phyloP scores from a whole-genome alignment of 2,888 invertebrate species.

The Galerucella calmariensis region DNA sequence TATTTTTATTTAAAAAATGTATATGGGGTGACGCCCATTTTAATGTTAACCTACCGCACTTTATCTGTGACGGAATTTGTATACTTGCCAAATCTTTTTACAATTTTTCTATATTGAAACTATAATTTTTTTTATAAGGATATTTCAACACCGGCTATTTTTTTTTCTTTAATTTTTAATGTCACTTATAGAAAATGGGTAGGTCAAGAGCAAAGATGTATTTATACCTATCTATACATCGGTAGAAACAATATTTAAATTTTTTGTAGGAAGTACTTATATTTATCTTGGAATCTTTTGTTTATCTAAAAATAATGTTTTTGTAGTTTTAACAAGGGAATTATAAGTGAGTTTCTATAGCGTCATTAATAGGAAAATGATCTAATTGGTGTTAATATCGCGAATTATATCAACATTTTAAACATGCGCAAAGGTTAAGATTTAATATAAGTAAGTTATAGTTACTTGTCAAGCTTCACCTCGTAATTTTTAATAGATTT shows the following conservation, averaged over 20 bases:
- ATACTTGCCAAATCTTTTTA: constrained; percentile 15
- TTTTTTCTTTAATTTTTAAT: background rate
- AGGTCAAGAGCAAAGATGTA: constrained; percentile 23
- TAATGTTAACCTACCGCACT: constrained; percentile 27
- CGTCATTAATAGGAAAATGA: background rate
- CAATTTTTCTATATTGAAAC: background rate
- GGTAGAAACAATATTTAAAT: background rate
- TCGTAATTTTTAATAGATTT: no score
- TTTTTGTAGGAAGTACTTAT: background rate
- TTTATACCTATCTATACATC: background rate
- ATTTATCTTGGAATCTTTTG: background rate
- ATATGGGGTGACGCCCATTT: constrained; percentile 30
- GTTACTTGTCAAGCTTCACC: no score
- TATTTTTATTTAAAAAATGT: constrained; percentile 13
- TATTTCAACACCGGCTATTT: background rate
- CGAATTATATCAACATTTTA: background rate
- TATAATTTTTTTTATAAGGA: background rate
- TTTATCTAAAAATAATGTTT: constrained; percentile 5
- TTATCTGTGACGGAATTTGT: constrained; percentile 21
- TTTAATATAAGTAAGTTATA: background rate
- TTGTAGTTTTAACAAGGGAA: background rate
- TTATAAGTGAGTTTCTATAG: background rate
- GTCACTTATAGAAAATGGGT: constrained; percentile 1
- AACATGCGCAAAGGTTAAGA: background rate
- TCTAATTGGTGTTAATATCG: background rate